Conservation (phyloP, 1,140 invertebrate species). For the Psix sp. region DNA sequence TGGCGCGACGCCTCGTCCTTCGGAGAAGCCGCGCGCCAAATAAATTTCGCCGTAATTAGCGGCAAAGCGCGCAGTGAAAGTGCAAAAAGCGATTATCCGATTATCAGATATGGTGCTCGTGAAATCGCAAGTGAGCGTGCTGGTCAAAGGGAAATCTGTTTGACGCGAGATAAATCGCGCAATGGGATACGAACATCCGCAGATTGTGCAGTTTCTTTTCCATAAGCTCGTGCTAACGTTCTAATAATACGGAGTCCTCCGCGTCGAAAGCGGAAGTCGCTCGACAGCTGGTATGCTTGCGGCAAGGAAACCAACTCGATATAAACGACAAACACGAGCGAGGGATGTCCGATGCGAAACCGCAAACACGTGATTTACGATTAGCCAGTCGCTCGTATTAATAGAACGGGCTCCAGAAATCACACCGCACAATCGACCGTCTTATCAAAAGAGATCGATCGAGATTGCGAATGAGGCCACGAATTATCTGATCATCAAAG, state of each 20-base stretch:
- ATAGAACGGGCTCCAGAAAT: constrained; percentile 26
- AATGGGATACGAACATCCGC: constrained; percentile 30
- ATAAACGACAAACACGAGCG: constrained; percentile 49
- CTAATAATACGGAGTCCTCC: constrained; percentile 62
- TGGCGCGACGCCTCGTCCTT: constrained; percentile 1
- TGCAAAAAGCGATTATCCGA: not conserved
- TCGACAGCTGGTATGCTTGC: constrained; percentile 62
- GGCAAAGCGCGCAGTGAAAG: too few species aligned
- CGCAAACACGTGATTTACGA: constrained; percentile 61
- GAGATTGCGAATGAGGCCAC: too few species aligned
- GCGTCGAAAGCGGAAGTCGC: constrained; percentile 64
- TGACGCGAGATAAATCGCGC: constrained; percentile 15
- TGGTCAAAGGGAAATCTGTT: constrained; percentile 19
- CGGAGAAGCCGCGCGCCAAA: not conserved
- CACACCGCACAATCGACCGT: too few species aligned
- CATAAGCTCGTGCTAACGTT: constrained; percentile 42
- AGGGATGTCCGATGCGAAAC: constrained; percentile 53
- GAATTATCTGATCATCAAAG: too few species aligned
- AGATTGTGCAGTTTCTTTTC: constrained; percentile 37
- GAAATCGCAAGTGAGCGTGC: too few species aligned
- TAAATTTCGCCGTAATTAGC: constrained; percentile 1
- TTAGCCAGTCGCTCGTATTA: constrained; percentile 36
- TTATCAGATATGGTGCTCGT: too few species aligned
- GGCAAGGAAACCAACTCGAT: constrained; percentile 55
- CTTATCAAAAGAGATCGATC: not conserved